These are phyloP conservation scores for Musca vetustissima DNA, from an alignment of 1,140 invertebrate genomes.

Conservation along the genomic window DNA sequence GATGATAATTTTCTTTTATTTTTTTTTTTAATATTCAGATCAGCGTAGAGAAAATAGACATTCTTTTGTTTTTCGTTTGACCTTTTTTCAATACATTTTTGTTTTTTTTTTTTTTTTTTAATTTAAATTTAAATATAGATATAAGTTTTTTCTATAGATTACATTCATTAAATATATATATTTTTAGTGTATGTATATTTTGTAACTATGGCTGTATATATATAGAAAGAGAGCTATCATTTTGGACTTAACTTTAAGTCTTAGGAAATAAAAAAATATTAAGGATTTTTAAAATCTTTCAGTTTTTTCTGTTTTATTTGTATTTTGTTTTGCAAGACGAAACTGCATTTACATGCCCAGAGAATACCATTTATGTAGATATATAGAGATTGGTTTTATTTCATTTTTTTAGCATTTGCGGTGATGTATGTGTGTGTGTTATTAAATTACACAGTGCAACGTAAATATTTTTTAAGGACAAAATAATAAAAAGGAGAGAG, in stretches of 20 bases:
- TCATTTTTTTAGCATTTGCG: background rate
- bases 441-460: no score
- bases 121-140: slow-evolving; percentile 14
- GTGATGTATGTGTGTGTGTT: no score
- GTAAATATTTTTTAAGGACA: no score
- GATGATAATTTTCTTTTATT: background rate
- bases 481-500: no score
- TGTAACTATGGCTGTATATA: no score
- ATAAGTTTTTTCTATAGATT: background rate
- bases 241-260: background rate
- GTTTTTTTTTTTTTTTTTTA: background rate
- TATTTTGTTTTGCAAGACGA: background rate
- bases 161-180: slow-evolving; percentile 4
- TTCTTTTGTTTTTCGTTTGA: background rate
- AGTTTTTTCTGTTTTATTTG: background rate
- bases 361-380: slow-evolving; percentile 14
- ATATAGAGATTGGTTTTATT: background rate
- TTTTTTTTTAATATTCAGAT: slow-evolving; percentile 3
- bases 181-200: background rate
- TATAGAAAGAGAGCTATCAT: no score
- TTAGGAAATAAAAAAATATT: background rate
- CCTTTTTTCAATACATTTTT: background rate
- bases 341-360: slow-evolving; percentile 7
- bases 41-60: slow-evolving; percentile 24
- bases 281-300: slow-evolving; percentile 8